A percentile compares a stretch with the other conserved stretches of the same genome.
Conservation (phyloP, 1,140 invertebrate species). For the Drosophila pseudoobscura region DNA sequence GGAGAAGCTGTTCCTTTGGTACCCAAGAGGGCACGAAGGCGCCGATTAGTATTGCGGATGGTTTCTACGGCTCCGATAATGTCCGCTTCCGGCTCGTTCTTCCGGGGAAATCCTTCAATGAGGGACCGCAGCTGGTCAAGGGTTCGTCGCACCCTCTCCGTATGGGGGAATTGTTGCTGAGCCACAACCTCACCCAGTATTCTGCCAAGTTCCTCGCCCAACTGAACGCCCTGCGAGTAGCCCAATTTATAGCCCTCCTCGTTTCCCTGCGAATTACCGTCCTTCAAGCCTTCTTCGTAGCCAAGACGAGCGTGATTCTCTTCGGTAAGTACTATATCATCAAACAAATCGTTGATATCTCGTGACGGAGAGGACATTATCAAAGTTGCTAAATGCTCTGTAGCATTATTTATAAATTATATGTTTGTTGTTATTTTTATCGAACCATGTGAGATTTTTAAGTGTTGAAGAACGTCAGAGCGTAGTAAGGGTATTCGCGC, state of each 20-base stretch:
- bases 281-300: constrained; percentile 86
- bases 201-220: constrained; percentile 87
- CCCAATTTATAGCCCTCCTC: constrained; percentile 87
- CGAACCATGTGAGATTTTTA: no score
- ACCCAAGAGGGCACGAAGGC: constrained; percentile 87
- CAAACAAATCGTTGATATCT: constrained; percentile 87
- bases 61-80: constrained; percentile 86
- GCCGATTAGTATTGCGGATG: constrained; percentile 88
- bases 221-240: constrained; percentile 86
- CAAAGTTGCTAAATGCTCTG: background rate
- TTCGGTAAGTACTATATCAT: constrained; percentile 86
- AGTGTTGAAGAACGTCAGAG: no score
- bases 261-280: constrained; percentile 85
- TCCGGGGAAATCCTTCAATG: constrained; percentile 87
- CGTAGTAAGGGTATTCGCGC: no score
- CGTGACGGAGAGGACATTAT: constrained; percentile 55
- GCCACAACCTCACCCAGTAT: constrained; percentile 84
- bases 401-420: no score
- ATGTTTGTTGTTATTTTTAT: no score
- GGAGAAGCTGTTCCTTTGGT: constrained; percentile 41
- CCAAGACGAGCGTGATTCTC: constrained; percentile 85
- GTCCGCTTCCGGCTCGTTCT: constrained; percentile 87
- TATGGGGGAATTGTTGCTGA: constrained; percentile 58
- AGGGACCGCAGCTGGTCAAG: constrained; percentile 85
- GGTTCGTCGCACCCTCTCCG: constrained; percentile 83